Percentiles rank a stretch among this genome's conserved stretches.
phyloP scores from a whole-genome alignment of 2,888 invertebrate genomes.

The Acanthosepion pharaonis region DNA sequence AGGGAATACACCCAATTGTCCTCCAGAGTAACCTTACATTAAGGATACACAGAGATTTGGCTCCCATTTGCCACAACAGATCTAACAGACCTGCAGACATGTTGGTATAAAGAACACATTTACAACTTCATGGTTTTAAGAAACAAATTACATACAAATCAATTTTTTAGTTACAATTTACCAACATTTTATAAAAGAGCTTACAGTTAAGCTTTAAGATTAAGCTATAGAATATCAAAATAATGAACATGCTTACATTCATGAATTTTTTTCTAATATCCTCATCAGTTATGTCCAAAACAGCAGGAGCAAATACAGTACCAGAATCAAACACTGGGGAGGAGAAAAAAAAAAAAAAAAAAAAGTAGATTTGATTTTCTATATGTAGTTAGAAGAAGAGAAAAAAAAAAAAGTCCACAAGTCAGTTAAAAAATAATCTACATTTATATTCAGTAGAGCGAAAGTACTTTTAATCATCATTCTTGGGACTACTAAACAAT shows the following conservation, averaged over 20 bases:
- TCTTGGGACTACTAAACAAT: background rate
- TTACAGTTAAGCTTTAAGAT: too few species aligned
- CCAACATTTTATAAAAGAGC: too few species aligned
- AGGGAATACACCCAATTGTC: conserved; percentile 38
- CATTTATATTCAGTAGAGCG: conserved; percentile 34
- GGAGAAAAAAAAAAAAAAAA: conserved; percentile 48
- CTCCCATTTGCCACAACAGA: background rate
- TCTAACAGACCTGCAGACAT: background rate
- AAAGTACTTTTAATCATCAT: conserved; percentile 36
- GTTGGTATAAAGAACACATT: background rate
- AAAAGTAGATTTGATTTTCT: background rate
- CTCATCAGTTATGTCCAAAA: conserved; percentile 97
- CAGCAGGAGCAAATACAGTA: conserved; percentile 95
- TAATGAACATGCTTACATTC: conserved; percentile 76
- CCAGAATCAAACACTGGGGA: conserved; percentile 93
- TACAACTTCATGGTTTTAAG: too few species aligned
- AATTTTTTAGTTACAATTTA: too few species aligned
- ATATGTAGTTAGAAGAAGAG: too few species aligned
- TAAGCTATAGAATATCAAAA: background rate
- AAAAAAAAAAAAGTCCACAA: background rate
- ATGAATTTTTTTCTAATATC: conserved; percentile 92
- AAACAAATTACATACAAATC: too few species aligned
- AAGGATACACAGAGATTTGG: background rate
- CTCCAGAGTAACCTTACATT: background rate
- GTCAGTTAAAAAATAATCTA: background rate